These are phyloP conservation scores for Ligdia adustata DNA, from an alignment of 2,888 invertebrate species.

Conservation along the genomic window DNA sequence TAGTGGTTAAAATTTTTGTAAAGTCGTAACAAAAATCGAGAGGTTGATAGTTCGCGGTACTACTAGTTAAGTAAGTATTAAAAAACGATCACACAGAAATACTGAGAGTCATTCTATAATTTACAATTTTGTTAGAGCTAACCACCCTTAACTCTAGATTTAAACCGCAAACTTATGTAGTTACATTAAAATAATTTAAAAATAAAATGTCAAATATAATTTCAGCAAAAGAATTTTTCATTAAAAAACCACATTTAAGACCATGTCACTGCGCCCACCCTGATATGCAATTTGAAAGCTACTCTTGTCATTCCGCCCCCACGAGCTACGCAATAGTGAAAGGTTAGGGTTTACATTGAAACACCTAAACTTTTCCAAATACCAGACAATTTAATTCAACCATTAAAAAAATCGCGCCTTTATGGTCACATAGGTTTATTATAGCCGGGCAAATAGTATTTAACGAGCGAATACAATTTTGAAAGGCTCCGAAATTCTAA, in stretches of 20 bases:
- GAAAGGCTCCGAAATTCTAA: conserved; percentile 21
- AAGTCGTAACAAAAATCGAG: too few species aligned
- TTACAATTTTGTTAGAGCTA: not conserved
- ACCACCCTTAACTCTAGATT: too few species aligned
- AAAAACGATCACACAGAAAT: too few species aligned
- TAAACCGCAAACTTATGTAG: not conserved
- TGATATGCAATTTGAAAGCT: conserved; percentile 5
- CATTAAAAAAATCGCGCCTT: not conserved
- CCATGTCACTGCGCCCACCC: conserved; percentile 7
- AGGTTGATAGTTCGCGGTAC: too few species aligned
- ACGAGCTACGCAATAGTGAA: conserved; percentile 2
- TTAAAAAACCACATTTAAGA: not conserved
- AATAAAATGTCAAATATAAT: not conserved
- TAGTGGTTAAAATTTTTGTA: too few species aligned
- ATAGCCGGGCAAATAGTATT: conserved; percentile 1
- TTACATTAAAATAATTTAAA: not conserved
- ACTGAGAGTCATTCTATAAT: not conserved
- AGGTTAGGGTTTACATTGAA: conserved; percentile 4
- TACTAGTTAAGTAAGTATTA: too few species aligned
- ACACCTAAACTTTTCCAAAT: not conserved
- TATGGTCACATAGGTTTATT: not conserved
- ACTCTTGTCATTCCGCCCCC: conserved; percentile 5
- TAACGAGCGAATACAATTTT: conserved; percentile 7
- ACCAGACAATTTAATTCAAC: not conserved
- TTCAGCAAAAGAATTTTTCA: not conserved